Conservation (phyloP, 2,113 vertebrate species). For the Ciconia stormi region DNA sequence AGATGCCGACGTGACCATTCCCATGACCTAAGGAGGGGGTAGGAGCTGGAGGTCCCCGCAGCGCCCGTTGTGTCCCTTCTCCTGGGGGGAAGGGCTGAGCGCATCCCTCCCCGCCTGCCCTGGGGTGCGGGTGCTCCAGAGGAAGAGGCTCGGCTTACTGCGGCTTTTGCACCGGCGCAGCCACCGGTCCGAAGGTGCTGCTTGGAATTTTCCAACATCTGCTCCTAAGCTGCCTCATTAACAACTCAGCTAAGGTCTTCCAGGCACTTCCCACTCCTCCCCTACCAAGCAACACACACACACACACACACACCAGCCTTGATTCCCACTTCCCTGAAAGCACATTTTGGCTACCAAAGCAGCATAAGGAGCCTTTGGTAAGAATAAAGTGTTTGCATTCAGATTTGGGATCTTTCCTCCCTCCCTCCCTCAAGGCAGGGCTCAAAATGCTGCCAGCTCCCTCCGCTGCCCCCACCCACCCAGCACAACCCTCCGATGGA, state of each 20-base stretch:
- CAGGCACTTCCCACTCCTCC: constrained; percentile 19
- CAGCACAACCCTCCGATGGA: background rate
- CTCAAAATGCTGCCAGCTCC: background rate
- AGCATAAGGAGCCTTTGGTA: background rate
- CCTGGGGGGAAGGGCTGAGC: background rate
- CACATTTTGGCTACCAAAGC: background rate
- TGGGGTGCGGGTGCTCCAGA: accelerated
- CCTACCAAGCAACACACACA: background rate
- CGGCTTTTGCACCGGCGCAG: background rate
- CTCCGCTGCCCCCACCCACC: background rate
- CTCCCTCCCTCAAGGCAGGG: background rate
- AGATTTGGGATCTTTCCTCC: background rate
- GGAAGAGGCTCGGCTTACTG: background rate
- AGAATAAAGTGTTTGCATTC: background rate
- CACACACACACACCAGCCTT: background rate
- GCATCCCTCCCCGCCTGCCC: background rate
- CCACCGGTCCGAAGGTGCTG: background rate
- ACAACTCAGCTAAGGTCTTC: constrained; percentile 9
- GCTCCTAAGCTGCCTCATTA: background rate
- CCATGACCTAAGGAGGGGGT: background rate
- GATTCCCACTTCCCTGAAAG: background rate
- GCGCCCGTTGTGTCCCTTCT: background rate
- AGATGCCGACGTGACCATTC: background rate
- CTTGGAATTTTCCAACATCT: constrained; percentile 19
- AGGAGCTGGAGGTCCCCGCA: background rate